Evolutionary conservation across 2,797 vertebrate genomes (phyloP).

Genomic region (Rhinatrema bivittatum): DNA sequence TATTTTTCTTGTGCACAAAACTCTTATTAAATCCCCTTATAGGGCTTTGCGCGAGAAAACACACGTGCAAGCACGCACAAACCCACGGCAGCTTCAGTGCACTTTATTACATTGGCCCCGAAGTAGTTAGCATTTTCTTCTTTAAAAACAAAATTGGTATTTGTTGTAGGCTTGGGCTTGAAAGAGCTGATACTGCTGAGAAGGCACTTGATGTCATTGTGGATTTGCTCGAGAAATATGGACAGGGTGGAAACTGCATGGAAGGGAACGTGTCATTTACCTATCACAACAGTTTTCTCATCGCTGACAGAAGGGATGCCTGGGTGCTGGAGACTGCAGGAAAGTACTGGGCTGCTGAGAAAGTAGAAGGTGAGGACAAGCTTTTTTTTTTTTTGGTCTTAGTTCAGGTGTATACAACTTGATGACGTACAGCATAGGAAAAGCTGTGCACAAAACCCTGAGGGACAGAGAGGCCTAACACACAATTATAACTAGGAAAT

Average conservation of each 20-base stretch:
- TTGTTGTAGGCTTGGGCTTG: constrained; percentile 80
- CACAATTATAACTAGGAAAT: accelerated
- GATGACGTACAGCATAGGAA: no score
- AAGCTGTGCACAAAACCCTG: neutral
- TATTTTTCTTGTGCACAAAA: no score
- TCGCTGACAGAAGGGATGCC: constrained; percentile 83
- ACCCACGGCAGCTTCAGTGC: no score
- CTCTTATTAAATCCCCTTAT: no score
- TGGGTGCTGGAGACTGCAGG: constrained; percentile 93
- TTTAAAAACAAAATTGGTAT: constrained; percentile 18
- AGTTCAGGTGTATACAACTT: no score
- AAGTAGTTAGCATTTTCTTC: constrained; percentile 14
- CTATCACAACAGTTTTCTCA: constrained; percentile 96
- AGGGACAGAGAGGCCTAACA: neutral
- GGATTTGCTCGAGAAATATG: constrained; percentile 79
- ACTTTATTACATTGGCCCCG: no score
- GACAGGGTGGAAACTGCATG: constrained; percentile 88
- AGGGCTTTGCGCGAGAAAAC: no score
- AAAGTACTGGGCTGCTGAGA: constrained; percentile 91
- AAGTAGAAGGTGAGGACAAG: constrained; percentile 69
- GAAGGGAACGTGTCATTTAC: constrained; percentile 75
- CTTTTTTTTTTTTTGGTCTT: no score
- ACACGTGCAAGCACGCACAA: no score
- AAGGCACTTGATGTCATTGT: constrained; percentile 76
- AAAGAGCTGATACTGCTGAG: constrained; percentile 85